Conservation (phyloP, 2,888 invertebrate species). For the Anoncus sp. region DNA sequence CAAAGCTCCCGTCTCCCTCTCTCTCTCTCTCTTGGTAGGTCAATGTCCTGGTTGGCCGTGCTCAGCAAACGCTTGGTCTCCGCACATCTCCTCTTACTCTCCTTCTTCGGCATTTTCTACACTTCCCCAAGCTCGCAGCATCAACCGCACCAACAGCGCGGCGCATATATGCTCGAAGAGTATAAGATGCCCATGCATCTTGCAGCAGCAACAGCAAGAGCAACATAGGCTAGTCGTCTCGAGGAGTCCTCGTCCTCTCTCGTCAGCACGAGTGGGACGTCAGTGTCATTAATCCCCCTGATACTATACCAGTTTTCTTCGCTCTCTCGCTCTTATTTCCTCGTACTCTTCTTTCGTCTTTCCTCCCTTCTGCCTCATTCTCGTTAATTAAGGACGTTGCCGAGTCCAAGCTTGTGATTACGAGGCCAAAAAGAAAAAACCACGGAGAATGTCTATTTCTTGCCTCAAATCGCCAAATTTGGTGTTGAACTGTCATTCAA, state of each 20-base stretch:
- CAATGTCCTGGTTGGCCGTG: conserved; percentile 75
- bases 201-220: conserved; percentile 36
- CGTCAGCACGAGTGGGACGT: conserved; percentile 76
- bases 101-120: conserved; percentile 66
- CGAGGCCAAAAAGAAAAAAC: not conserved
- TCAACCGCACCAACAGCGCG: conserved; percentile 40
- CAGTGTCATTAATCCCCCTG: conserved; percentile 79
- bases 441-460: not conserved
- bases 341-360: conserved; percentile 49
- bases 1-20: conserved; percentile 70
- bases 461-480: conserved; percentile 5
- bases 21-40: conserved; percentile 72
- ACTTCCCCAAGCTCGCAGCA: conserved; percentile 51
- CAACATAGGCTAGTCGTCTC: conserved; percentile 46
- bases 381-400: conserved; percentile 51
- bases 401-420: not conserved
- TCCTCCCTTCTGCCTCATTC: conserved; percentile 59
- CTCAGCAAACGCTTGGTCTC: conserved; percentile 49
- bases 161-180: conserved; percentile 29
- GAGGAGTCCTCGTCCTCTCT: conserved; percentile 54
- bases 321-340: conserved; percentile 63
- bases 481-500: not conserved
- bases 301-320: conserved; percentile 71
- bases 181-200: conserved; percentile 43
- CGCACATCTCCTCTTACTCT: conserved; percentile 62